Evolutionary conservation across 53 echinoderm and acorn worm species (phyloP), one percentile per base, ranked within the genome.

Genomic region (Actinopyga echinites): DNA sequence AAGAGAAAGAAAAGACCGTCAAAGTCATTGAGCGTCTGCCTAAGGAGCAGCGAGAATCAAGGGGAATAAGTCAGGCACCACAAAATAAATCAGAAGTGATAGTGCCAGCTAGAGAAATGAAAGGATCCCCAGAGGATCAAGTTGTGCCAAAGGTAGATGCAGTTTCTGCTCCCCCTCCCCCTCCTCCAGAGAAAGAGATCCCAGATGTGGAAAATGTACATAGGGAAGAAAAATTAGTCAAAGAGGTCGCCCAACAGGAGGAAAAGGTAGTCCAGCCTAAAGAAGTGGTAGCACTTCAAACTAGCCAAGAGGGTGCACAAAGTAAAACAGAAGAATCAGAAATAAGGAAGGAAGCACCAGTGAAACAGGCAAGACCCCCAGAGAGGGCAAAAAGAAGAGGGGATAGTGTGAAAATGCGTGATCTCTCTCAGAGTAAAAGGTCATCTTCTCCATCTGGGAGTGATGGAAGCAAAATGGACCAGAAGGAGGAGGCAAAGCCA

Each of bases 401-500:
- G 19, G 77, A 56, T 0, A 49, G 54, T 13, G 77, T 77, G 0
- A 77, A 77, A 30, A 77, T 77, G 23, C 25, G 77, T 0, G 45
- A 77, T 31, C 77, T 77, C 15, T 77, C 77, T 32, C 77, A 55
- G 8, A 77, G 77, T 30, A 77, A 54, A 56, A 56, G 54, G 11
- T 55, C 56, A 13, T 56, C 77, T 3, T 1, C 53, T 30, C 32
- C 77, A 24, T 71, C 71, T 15, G 7, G 49, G 0, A 53, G 40
- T 80, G 74, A 53, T 73, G 8, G 45, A 49, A 66, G 28, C 54
- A 85, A 85, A 68, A 83, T 37, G 40, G 87, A 87, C 29, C 56
- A 44, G 43, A 86, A 69, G 74, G 89, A 83, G 7, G 80, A 49
- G 58, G 56, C 60, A n/a, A 86, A 85, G 54, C 79, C 68, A 68